Evolutionary conservation across 2,113 vertebrate species (phyloP), one percentile per base, ranked within the genome.

Genomic region (Raphicerus campestris): DNA sequence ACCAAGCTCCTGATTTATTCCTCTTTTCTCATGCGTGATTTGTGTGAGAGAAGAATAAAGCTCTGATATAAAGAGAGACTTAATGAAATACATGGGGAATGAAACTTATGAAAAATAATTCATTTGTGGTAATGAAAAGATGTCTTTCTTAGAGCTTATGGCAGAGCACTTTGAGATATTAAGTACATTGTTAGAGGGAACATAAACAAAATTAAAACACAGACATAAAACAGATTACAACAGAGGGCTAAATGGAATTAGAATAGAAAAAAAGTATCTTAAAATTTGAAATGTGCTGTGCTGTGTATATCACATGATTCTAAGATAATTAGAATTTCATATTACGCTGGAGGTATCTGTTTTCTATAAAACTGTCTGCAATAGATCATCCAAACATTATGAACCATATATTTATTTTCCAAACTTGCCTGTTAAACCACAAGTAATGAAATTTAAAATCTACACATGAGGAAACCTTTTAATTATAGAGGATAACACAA

Each of bases 381-480:
- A 42, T 66, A 83, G 35, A 77, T 97, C 80, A 96, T 75, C 86
- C 63, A 91, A 78, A 75, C 80, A 35, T 94, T 94, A 81, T 8
- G 55, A 87, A 84, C 30, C 58, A 94, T 86, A 22, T 75, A 97
- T 90, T 96, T 94, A 39, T 53, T 28, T 97, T 94, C 51, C 45
- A 83, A 89, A 81, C 35, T 9, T 97, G 73, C 83, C 78, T 93
- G 53, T 97, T 98, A 97, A 82, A 47, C 19, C 15, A 32, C 55
- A 95, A 97, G 82, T 93, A 97, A 93, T 94, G 39, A 87, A 94
- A 95, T 93, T 95, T 81, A 88, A 93, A 96, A 92, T 91, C 95
- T 89, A 91, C 51, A 96, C 45, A 87, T 91, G 30, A 94, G 66
- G 45, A 97, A 97, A 97, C 22, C 61, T 96, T 98, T 98, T 97